Percentiles rank a stretch among this genome's conserved stretches.
These are phyloP conservation scores for Pammene fasciana DNA, from an alignment of 2,888 invertebrate species.

Conservation along the genomic window DNA sequence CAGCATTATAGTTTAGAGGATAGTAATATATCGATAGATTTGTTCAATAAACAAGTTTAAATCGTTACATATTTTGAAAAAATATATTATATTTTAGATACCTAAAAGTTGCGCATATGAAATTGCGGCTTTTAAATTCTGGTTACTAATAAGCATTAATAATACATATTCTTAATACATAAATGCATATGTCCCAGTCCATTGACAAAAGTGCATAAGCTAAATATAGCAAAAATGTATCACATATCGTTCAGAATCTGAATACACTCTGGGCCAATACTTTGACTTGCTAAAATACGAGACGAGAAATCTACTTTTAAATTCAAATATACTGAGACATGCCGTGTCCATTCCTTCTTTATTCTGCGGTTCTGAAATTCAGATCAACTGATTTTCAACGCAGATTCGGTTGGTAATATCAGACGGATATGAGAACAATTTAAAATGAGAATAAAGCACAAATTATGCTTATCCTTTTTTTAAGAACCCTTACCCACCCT, in stretches of 20 bases:
- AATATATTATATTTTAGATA: too few relatives aligned
- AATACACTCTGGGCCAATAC: slow-evolving; percentile 17
- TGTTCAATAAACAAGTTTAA: too few relatives aligned
- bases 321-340: slow-evolving; percentile 24
- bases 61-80: too few relatives aligned
- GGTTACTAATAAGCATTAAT: too few relatives aligned
- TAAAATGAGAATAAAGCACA: too few relatives aligned
- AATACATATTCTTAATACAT: not conserved
- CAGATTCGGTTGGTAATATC: not conserved
- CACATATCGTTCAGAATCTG: slow-evolving; percentile 9
- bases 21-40: too few relatives aligned
- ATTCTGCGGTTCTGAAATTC: slow-evolving; percentile 25
- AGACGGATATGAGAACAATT: too few relatives aligned
- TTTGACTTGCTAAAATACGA: slow-evolving; percentile 38
- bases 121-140: too few relatives aligned
- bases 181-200: not conserved
- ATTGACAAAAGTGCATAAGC: not conserved
- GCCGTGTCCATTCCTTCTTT: slow-evolving; percentile 3
- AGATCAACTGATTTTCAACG: slow-evolving; percentile 16
- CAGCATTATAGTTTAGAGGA: too few relatives aligned
- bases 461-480: too few relatives aligned
- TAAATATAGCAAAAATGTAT: slow-evolving; percentile 9
- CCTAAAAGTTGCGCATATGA: too few relatives aligned
- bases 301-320: slow-evolving; percentile 34
- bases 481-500: too few relatives aligned